Evolutionary conservation across 2,797 vertebrate species (phyloP), one percentile per base, ranked within the genome.

Genomic region (Ataeniobius toweri): DNA sequence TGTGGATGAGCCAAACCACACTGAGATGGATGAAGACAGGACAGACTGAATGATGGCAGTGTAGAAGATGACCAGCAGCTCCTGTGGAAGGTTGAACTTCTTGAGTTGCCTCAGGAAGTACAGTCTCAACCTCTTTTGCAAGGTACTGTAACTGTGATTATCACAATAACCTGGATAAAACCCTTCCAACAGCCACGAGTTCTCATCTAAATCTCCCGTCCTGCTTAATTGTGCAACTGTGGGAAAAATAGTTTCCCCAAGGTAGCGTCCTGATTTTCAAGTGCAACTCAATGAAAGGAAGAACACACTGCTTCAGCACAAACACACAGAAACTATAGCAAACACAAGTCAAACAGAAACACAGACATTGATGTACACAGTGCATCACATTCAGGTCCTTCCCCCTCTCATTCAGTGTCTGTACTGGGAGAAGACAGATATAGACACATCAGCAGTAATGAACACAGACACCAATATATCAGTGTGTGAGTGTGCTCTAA

Each of bases 401-500:
- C 84, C 79, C 79, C 39, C 80, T 85, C 82, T 86, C 78, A 81
- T 81, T 84, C 82, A 74, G 73, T 74, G 82, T 87, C 83, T 84
- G 75, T 63, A 31, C 85, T 53, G 61, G 65, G 75, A 83, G 83
- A 83, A 87, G 89, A 91, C 86, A 90, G 89, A 90, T 83, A 85
- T 88, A 82, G 89, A 82, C 82, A 85, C 89, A 93, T 95, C 94
- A 94, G 81, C 80, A 75, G 82, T 95, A 95, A 95, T 95, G 90
- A 95, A 95, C 94, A 94, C 88, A 94, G 94, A 94, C 92, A 86
- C 90, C 84, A 79, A 93, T 94, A 91, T 94, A 94, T 94, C 90
- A 90, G 83, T 78, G 84, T 88, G 82, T 85, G 85, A 91, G 82
- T 90, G 87, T 85, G 89, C 81, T 83, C 90, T 91, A 88, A 91